These are phyloP conservation scores for Leucophenga maculata DNA, from an alignment of 2,888 invertebrate species.

Conservation along the genomic window DNA sequence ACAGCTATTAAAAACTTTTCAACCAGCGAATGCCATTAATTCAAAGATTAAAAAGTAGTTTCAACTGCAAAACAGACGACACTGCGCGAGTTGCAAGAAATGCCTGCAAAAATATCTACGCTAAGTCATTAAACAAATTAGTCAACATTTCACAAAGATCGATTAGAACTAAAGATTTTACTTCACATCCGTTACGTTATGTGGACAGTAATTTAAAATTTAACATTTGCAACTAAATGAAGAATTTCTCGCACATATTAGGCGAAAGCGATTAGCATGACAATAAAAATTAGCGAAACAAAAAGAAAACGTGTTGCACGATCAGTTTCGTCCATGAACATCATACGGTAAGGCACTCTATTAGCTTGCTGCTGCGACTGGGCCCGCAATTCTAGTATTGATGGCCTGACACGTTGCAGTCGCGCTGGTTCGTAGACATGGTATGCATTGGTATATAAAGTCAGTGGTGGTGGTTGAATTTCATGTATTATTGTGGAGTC, in stretches of 20 bases:
- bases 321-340: too few relatives aligned
- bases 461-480: slow-evolving; percentile 19
- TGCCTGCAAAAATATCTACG: too few relatives aligned
- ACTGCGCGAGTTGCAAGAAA: too few relatives aligned
- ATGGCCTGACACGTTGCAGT: slow-evolving; percentile 39
- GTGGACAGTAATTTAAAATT: too few relatives aligned
- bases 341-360: too few relatives aligned
- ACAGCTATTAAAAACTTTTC: slow-evolving; percentile 56
- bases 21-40: slow-evolving; percentile 44
- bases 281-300: slow-evolving; percentile 18
- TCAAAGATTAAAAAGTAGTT: slow-evolving; percentile 61
- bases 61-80: neutral
- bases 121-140: too few relatives aligned
- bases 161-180: too few relatives aligned
- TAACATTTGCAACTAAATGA: too few relatives aligned
- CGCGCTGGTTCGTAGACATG: slow-evolving; percentile 6
- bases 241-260: too few relatives aligned
- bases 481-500: neutral
- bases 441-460: slow-evolving; percentile 29
- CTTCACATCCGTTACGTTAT: too few relatives aligned
- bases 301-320: slow-evolving; percentile 28
- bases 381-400: slow-evolving; percentile 31
- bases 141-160: too few relatives aligned
- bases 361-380: neutral
- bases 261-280: too few relatives aligned